Evolutionary conservation across 2,113 vertebrate species (phyloP), one percentile per base, ranked within the genome.

Genomic region (Xenopus borealis): DNA sequence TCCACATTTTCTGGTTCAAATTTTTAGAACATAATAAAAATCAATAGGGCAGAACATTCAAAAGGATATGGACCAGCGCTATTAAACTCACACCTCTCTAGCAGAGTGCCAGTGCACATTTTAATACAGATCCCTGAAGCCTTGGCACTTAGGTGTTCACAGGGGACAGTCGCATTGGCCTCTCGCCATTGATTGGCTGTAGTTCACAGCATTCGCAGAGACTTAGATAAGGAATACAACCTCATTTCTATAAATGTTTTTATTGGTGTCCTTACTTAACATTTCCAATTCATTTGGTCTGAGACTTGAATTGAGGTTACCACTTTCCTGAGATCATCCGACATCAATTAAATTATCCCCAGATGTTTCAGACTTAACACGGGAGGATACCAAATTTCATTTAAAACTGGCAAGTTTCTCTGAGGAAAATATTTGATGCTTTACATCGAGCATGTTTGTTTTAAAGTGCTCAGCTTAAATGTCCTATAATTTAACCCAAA

Each of bases 351-450:
- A 70, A 70, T 77, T 44, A 77, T 70, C 69, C 66, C 66, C 74
- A 77, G 66, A 77, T 77, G 74, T 77, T 77, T 69, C 55, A 19
- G 62, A 53, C 20, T 55, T 19, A 64, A 57, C 45, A 47, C 30
- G 40, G 74, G 30, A 70, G 66, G 59, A 77, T 70, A 70, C 66
- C 47, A 64, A 69, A 70, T 77, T 70, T 77, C 61, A 77, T 77
- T 77, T 77, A 57, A 77, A 77, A 70, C 69, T 77, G 74, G 66
- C 66, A 70, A 64, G 69, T 77, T 75, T 70, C 55, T 27, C 62
- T 45, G 19, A 77, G 23, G 61, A 69, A 69, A 64, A 70, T 69
- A 57, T 55, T 53, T 64, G 74, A 77, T 75, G 20, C 67, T 77
- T 55, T 70, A 70, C 16, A 76, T 45, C 12, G 47, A 70, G 47